Percentiles rank a stretch among this genome's conserved stretches.
phyloP scores from a whole-genome alignment of 2,888 invertebrate species.

The Andrena hattorfiana region DNA sequence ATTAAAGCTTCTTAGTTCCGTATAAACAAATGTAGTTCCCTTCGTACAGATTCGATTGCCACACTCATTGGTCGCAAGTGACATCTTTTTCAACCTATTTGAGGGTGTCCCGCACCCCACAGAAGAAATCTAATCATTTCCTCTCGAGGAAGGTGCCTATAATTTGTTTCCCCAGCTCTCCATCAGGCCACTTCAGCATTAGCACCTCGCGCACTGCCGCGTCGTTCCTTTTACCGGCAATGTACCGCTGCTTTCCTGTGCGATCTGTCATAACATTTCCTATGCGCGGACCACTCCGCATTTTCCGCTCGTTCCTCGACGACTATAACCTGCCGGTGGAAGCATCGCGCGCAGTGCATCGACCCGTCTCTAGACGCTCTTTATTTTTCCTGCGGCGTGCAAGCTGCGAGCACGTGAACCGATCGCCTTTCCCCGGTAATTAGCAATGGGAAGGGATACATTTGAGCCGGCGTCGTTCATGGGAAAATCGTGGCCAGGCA shows the following conservation, averaged over 20 bases:
- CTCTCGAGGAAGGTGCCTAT: background rate
- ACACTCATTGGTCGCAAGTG: too few relatives aligned
- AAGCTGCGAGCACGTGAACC: background rate
- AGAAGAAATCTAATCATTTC: too few relatives aligned
- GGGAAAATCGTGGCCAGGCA: conserved; percentile 20
- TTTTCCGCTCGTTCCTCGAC: background rate
- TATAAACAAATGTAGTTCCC: too few relatives aligned
- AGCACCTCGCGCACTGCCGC: background rate
- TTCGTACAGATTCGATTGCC: too few relatives aligned
- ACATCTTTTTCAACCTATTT: too few relatives aligned
- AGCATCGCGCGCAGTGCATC: conserved; percentile 6
- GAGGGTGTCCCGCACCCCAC: too few relatives aligned
- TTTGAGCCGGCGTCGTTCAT: conserved; percentile 14
- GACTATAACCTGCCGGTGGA: background rate
- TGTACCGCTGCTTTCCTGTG: conserved; percentile 20
- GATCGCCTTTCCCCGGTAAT: conserved; percentile 21
- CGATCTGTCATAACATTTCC: conserved; percentile 16
- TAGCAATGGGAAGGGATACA: conserved; percentile 10
- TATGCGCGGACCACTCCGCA: background rate
- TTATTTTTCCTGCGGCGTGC: conserved; percentile 7
- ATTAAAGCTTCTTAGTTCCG: too few relatives aligned
- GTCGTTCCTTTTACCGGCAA: background rate
- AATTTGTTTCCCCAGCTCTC: background rate
- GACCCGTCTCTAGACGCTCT: conserved; percentile 18
- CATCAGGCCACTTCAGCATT: background rate